phyloP scores from a whole-genome alignment of 2,888 invertebrate species.

The Drosophila atroscutellata region DNA sequence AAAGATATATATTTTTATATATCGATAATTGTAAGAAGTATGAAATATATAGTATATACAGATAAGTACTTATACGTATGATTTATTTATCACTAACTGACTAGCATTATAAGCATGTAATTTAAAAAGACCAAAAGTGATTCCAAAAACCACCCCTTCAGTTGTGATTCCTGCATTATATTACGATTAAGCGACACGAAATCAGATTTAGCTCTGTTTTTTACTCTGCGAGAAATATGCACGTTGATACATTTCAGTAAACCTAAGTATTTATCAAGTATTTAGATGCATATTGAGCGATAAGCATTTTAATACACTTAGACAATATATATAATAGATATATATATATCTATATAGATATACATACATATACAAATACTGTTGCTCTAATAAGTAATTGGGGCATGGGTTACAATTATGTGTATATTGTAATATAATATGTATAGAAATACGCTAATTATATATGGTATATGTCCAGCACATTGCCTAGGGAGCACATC shows the following conservation, averaged over 20 bases:
- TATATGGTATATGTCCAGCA: constrained; percentile 46
- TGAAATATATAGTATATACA: constrained; percentile 31
- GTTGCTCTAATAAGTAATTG: constrained; percentile 65
- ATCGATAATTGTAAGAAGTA: constrained; percentile 10
- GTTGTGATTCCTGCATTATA: constrained; percentile 6
- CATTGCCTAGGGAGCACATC: constrained; percentile 28
- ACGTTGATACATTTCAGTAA: constrained; percentile 43
- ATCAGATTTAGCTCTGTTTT: constrained; percentile 19
- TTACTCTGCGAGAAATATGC: constrained; percentile 28
- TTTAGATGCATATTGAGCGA: constrained; percentile 30
- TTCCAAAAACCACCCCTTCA: constrained; percentile 2
- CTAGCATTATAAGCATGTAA: constrained; percentile 53
- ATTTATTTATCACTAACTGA: constrained; percentile 53
- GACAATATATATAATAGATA: constrained; percentile 34
- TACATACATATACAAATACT: constrained; percentile 77
- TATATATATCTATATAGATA: constrained; percentile 30
- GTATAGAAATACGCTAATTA: constrained; percentile 25
- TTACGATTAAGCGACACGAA: background rate
- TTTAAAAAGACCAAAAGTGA: constrained; percentile 6
- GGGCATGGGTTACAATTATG: constrained; percentile 22
- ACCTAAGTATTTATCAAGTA: constrained; percentile 32
- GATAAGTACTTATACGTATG: constrained; percentile 27
- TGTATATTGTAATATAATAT: constrained; percentile 15
- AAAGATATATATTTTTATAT: constrained; percentile 28
- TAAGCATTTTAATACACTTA: constrained; percentile 31